Evolutionary conservation across 2,797 vertebrate genomes (phyloP).

Genomic region (Chlorospingus semifuscus): DNA sequence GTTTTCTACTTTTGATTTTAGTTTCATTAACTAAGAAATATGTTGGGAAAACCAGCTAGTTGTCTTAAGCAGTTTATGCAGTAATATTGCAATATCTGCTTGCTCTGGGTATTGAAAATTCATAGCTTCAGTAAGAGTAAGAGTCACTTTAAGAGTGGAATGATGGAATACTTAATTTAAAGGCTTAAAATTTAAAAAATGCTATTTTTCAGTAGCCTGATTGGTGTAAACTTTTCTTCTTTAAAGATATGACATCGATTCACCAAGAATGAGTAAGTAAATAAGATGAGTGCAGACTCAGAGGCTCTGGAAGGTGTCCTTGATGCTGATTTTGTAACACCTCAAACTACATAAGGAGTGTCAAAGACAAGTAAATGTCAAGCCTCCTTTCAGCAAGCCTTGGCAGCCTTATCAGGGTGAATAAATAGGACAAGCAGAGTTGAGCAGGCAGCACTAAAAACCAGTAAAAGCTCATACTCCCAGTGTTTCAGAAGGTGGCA

Average conservation of each 20-base stretch:
- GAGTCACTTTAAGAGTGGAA: not conserved
- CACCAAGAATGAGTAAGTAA: not conserved
- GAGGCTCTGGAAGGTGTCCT: not conserved
- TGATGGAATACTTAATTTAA: not conserved
- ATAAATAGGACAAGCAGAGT: not conserved
- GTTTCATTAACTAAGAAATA: not conserved
- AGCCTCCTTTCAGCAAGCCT: not conserved
- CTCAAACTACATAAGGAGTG: not conserved
- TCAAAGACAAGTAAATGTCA: slow-evolving; percentile 1
- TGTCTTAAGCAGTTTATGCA: not conserved
- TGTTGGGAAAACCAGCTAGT: not conserved
- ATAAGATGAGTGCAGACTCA: not conserved
- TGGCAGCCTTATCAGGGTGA: not conserved
- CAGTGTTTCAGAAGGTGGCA: not conserved
- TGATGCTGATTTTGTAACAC: not conserved
- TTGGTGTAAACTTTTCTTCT: not conserved
- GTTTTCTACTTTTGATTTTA: not conserved
- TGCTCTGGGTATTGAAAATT: not conserved
- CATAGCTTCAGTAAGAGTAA: not conserved
- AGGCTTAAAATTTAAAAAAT: not conserved
- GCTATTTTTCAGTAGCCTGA: not conserved
- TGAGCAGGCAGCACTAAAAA: not conserved
- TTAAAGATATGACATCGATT: not conserved
- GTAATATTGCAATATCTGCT: not conserved
- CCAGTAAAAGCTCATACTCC: not conserved